phyloP scores from a whole-genome alignment of 37 sponge, comb jelly and placozoan species.

The Haliclona indistincta region DNA sequence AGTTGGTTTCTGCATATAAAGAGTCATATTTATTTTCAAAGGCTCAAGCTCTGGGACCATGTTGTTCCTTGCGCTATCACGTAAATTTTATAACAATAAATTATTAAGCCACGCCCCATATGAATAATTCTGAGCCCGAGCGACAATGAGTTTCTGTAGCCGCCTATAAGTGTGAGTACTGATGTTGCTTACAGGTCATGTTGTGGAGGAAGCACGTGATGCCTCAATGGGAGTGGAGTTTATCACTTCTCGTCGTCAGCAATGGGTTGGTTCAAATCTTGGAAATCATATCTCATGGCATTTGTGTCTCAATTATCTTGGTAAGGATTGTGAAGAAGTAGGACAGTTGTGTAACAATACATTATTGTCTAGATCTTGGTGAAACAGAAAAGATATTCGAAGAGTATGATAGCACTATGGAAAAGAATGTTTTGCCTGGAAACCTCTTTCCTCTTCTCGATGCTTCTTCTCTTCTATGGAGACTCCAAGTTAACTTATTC shows the following conservation, averaged over 20 bases:
- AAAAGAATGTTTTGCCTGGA: slow-evolving; percentile 14
- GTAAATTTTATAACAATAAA: too few relatives aligned
- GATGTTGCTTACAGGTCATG: slow-evolving; percentile 62
- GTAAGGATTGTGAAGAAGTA: too few relatives aligned
- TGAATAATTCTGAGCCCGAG: too few relatives aligned
- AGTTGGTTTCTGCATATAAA: too few relatives aligned
- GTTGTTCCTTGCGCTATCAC: too few relatives aligned
- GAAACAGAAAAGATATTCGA: slow-evolving; percentile 27
- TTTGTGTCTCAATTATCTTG: slow-evolving; percentile 69
- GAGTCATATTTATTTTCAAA: too few relatives aligned
- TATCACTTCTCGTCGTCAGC: slow-evolving; percentile 38
- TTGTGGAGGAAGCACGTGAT: slow-evolving; percentile 63
- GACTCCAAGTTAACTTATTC: slow-evolving; percentile 66
- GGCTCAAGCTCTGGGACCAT: too few relatives aligned
- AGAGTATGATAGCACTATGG: slow-evolving; percentile 57
- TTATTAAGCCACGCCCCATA: too few relatives aligned
- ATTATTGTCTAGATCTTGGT: slow-evolving; percentile 63
- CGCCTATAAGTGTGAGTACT: too few relatives aligned
- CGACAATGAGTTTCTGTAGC: too few relatives aligned
- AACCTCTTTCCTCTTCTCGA: slow-evolving; percentile 58
- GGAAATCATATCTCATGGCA: slow-evolving; percentile 81
- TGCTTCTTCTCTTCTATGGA: slow-evolving; percentile 81
- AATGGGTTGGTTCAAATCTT: slow-evolving; percentile 52
- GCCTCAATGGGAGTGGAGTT: slow-evolving; percentile 62
- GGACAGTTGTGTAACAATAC: too few relatives aligned